Evolutionary conservation across 1,140 invertebrate genomes (phyloP).

Genomic region (Drosophila auraria): DNA sequence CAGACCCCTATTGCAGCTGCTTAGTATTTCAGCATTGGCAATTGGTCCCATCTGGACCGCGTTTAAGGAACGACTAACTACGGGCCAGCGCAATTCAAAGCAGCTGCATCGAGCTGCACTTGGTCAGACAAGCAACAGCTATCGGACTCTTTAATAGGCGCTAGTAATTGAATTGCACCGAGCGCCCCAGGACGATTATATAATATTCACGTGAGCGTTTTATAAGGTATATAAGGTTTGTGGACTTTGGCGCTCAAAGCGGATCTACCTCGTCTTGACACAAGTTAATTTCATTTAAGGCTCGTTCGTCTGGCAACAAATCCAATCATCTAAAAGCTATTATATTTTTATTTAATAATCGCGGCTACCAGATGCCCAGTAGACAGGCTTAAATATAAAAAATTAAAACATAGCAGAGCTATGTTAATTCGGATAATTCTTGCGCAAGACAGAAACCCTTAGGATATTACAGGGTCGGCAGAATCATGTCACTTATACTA

Average conservation of each 20-base stretch:
- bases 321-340: constrained; percentile 56
- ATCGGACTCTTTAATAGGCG: constrained; percentile 18
- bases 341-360: not conserved
- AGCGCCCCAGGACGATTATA: constrained; percentile 23
- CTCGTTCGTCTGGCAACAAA: constrained; percentile 67
- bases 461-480: too few species aligned
- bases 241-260: not conserved
- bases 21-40: constrained; percentile 25
- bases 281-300: constrained; percentile 73
- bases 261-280: constrained; percentile 53
- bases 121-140: constrained; percentile 2
- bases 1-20: constrained; percentile 10
- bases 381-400: not conserved
- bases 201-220: constrained; percentile 9
- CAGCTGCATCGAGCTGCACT: constrained; percentile 38
- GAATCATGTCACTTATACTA: too few species aligned
- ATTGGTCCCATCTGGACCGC: constrained; percentile 53
- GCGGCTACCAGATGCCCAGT: constrained; percentile 13
- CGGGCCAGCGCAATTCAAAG: constrained; percentile 21
- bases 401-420: not conserved
- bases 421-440: too few species aligned
- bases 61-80: constrained; percentile 56
- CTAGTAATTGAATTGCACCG: constrained; percentile 36
- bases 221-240: not conserved
- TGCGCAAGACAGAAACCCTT: too few species aligned